phyloP scores from a whole-genome alignment of 2,888 invertebrate genomes.

The Cheilosia soror region DNA sequence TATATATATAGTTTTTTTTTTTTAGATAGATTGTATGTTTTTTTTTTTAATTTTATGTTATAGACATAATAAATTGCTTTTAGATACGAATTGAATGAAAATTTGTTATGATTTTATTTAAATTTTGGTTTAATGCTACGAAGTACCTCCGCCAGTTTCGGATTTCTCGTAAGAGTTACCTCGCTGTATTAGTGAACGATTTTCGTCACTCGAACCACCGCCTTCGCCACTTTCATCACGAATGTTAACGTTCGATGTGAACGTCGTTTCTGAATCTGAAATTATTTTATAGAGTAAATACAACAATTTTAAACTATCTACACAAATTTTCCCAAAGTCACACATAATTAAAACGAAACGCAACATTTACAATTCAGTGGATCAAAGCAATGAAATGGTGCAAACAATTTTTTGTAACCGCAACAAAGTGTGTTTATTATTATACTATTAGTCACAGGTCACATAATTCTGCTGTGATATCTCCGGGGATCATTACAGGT shows the following conservation, averaged over 20 bases:
- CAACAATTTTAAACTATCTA: not conserved
- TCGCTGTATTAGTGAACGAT: constrained; percentile 81
- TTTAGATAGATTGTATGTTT: constrained; percentile 59
- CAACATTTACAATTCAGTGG: constrained; percentile 20
- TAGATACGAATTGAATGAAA: constrained; percentile 74
- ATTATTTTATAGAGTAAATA: constrained; percentile 1
- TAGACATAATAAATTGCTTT: constrained; percentile 75
- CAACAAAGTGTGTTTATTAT: too few species aligned
- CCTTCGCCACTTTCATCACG: constrained; percentile 77
- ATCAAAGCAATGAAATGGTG: not conserved
- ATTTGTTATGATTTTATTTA: constrained; percentile 19
- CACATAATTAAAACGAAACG: constrained; percentile 1
- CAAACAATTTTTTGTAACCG: too few species aligned
- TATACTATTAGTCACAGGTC: too few species aligned
- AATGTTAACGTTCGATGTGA: constrained; percentile 81
- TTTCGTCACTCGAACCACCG: constrained; percentile 82
- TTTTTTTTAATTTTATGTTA: constrained; percentile 78
- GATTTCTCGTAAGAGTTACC: constrained; percentile 79
- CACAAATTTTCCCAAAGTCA: not conserved
- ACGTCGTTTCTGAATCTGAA: constrained; percentile 83
- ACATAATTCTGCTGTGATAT: too few species aligned
- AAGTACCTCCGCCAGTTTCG: constrained; percentile 78
- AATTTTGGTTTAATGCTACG: constrained; percentile 81
- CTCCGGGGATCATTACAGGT: too few species aligned
- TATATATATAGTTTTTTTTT: constrained; percentile 32